These are phyloP conservation scores for Yasuhikotakia modesta DNA, from an alignment of 2,797 vertebrate species.

Conservation along the genomic window DNA sequence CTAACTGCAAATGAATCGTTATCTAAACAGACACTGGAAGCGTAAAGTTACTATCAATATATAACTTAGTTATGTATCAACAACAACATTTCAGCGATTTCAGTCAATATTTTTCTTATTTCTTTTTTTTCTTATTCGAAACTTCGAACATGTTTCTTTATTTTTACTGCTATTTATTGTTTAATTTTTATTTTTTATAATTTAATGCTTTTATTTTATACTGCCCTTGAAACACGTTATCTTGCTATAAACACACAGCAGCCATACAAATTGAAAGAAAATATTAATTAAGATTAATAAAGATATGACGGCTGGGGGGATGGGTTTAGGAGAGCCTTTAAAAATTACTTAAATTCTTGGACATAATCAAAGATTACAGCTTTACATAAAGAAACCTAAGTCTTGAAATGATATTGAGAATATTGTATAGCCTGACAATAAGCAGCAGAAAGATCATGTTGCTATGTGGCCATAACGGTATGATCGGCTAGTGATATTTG, in stretches of 20 bases:
- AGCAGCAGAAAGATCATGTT: slow-evolving; percentile 5
- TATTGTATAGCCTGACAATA: background rate
- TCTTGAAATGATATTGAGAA: background rate
- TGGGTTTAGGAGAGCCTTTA: background rate
- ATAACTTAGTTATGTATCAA: background rate
- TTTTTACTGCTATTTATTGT: background rate
- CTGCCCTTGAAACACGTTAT: too few relatives aligned
- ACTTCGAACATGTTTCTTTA: too few relatives aligned
- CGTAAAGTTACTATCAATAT: slow-evolving; percentile 2
- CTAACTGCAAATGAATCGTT: slow-evolving; percentile 13
- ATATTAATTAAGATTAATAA: too few relatives aligned
- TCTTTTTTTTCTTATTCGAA: too few relatives aligned
- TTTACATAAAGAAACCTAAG: too few relatives aligned
- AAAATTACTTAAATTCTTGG: too few relatives aligned
- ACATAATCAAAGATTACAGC: background rate
- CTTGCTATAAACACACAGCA: background rate
- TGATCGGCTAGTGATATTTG: background rate
- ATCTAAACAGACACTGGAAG: background rate
- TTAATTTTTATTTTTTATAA: background rate
- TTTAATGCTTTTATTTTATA: background rate
- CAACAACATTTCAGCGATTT: background rate
- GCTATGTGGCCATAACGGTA: background rate
- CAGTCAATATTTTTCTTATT: background rate
- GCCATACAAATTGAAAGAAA: background rate
- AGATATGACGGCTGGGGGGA: background rate